Evolutionary conservation across 2,888 invertebrate species (phyloP), one percentile per base, ranked within the genome.

Genomic region (Yponomeuta plumbellus): DNA sequence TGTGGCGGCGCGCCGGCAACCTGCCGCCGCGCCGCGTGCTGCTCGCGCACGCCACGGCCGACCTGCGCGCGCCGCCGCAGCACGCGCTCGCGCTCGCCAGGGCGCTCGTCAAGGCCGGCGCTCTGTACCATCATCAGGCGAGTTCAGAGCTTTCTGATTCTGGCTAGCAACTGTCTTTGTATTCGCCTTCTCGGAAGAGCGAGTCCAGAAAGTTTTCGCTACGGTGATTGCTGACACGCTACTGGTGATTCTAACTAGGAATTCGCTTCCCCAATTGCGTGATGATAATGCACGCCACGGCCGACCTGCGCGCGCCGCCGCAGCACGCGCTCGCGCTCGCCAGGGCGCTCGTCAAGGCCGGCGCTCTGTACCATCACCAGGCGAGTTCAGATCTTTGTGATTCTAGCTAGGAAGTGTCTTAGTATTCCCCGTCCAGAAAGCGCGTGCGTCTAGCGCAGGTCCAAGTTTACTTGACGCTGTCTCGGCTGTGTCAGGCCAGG

Each of bases 301-400:
- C 96, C 10, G 98, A 98, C 86, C 93, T 94, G 61, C 92, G 94
- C 71, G 96, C 97, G 59, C 98, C 97, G 79, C 96, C 97, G 76
- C 96, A 96, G 79, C 97, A 98, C 83, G 94, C 97, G 39, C 93
- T 97, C 74, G 94, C 96, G 80, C 92, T 98, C 62, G 95, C 97
- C 17, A 93, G 95, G 70, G 95, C 97, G n/a, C 91, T 98, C 65
- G 94, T 96, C n/a, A 93, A 94, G 69, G 94, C 95, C 70, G 94
- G 95, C 68, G 95, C 98, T 10, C 11, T 44, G 11, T 44, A 44
- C 44, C 3, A 44, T 10, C 44, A 44, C 11, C 44, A 44, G 44
- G 44, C 97, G 82, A 83, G 82, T 26, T 26, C 26, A 4, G 26
- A 26, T 23, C 10, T n/a, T 75, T 22, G 23, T n/a, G 26, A 26